Base-by-base conservation (phyloP, 2,888 invertebrate genomes). In the Nyleta sp. region DNA sequence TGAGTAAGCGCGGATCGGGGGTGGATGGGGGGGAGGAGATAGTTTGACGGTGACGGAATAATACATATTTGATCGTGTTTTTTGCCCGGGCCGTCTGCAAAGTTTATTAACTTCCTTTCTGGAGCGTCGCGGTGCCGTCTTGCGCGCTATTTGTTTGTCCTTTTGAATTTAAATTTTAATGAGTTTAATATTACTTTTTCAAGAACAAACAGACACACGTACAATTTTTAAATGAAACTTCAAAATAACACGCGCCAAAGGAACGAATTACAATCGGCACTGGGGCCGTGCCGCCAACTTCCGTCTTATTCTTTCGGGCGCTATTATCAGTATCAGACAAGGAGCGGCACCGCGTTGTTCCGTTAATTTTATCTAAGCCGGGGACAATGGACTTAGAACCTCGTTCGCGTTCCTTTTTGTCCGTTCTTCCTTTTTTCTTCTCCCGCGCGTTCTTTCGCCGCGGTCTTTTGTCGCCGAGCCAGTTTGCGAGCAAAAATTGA, bases 341-440 rank as follows among this genome's bases (percentile, higher is more conserved):
- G 50, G 31, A 15, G 28, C 17, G n/a, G 24, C 59, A 35, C 17
- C 50, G 40, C n/a, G n/a, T n/a, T 53, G 31, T 71, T 53, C 33
- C 22, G 44, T 71, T 71, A 71, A 71, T 62, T 71, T 62, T 53
- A 44, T 52, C 71, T 53, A 62, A 71, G 44, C 17, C 28, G 17
- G 48, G 20, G n/a, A 62, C 71, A 71, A 71, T 53, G 62, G 62
- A 24, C 53, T 52, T 71, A 44, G 46, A 18, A 71, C 53, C 44
- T 40, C 44, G 22, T 22, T 33, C 59, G 8, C 13, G n/a, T 48
- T 42, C 8, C 15, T 42, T 40, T 20, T 18, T 46, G 40, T 22
- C 10, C 5, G 11, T 52, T 28, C 4, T 6, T 28, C 6, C 8
- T 48, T 18, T 22, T 8, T 15, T 18, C 22, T 3, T 13, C n/a